Evolutionary conservation across 2,888 invertebrate species (phyloP), one percentile per base, ranked within the genome.

Genomic region (Drosophila subsilvestris): DNA sequence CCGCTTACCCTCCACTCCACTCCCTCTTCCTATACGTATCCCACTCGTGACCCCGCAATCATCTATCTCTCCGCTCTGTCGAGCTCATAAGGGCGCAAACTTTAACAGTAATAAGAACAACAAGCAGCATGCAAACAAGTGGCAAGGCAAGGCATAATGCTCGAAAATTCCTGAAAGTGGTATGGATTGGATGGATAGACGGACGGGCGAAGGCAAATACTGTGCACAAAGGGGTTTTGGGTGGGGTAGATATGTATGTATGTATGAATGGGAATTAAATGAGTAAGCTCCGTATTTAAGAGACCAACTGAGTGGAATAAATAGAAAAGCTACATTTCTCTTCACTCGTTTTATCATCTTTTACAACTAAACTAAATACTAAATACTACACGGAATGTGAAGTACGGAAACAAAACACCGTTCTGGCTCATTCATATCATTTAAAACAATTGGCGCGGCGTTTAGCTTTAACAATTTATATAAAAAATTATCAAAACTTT

Each of bases 301-400:
- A 75, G 63, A 9, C 27, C 66, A 77, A 75, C 75, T 75, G 62
- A 63, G 69, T 65, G 69, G 71, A 79, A 79, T 66, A 74, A 78
- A 79, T 79, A 69, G 63, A 78, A 79, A 79, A 74, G 72, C 68
- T 74, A 79, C 54, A 79, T 76, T 79, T 74, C 47, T 79, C 44
- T 61, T 42, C 59, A 63, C 58, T 72, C 63, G 62, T 67, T 60
- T 37, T n/a, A n/a, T 7, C n/a, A n/a, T 37, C 14, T n/a, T 37
- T n/a, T 37, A 14, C n/a, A n/a, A 37, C 7, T n/a, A 7, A 37
- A 7, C n/a, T n/a, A 37, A 14, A 37, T 37, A 1, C 25, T n/a
- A 25, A 2, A 20, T 25, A 4, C 25, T 27, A 6, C 14, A 6
- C 37, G 37, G 14, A 37, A 6, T 32, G 32, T 10, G 12, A 32